A percentile compares a stretch with the other conserved stretches of the same genome.
phyloP scores from a whole-genome alignment of 1,140 invertebrate genomes.

The Bombus consobrinus region DNA sequence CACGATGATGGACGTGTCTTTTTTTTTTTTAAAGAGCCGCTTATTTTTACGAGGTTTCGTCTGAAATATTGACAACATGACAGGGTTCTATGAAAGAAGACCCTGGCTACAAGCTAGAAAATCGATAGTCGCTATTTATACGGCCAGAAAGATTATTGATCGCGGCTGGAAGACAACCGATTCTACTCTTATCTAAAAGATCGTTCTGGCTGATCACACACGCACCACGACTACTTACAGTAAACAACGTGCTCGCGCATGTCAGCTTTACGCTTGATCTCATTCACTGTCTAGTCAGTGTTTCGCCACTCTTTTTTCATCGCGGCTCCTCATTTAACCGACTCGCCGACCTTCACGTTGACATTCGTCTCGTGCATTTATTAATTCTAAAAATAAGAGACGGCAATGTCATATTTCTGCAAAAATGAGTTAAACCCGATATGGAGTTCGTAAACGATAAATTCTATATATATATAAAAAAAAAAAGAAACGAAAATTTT shows the following conservation, averaged over 20 bases:
- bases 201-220: slow-evolving; percentile 22
- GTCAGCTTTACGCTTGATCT: neutral
- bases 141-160: slow-evolving; percentile 60
- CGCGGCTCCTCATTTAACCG: neutral
- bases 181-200: slow-evolving; percentile 40
- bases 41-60: slow-evolving; percentile 37
- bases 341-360: too few species aligned
- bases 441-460: too few species aligned
- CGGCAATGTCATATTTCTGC: too few species aligned
- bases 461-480: too few species aligned
- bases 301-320: neutral
- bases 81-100: slow-evolving; percentile 38
- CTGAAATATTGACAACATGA: slow-evolving; percentile 49
- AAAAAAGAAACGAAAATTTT: too few species aligned
- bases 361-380: neutral
- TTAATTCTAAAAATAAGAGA: too few species aligned
- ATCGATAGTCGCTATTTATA: slow-evolving; percentile 64
- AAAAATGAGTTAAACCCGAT: too few species aligned
- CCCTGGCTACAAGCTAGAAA: slow-evolving; percentile 24
- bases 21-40: neutral
- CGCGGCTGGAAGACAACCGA: slow-evolving; percentile 45
- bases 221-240: neutral
- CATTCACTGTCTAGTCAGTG: neutral
- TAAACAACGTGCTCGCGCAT: neutral
- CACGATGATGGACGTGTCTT: neutral